Conservation (phyloP, 2,797 vertebrate genomes). For the Lerista edwardsae region DNA sequence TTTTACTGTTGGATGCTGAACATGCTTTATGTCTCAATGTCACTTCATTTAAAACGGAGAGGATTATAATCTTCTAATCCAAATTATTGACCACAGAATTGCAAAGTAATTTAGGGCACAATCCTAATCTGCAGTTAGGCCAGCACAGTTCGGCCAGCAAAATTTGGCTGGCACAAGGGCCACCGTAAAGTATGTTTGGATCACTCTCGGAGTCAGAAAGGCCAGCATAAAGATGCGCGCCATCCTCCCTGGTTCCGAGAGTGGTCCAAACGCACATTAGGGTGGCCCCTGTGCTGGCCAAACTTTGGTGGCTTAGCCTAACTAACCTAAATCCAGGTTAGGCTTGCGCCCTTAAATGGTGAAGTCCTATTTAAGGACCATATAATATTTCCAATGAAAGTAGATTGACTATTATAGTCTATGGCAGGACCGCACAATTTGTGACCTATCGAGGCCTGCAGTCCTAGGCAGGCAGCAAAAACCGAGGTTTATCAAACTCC, state of each 20-base stretch:
- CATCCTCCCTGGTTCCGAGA: no score
- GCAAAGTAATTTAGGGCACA: slow-evolving; percentile 17
- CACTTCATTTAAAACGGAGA: slow-evolving; percentile 34
- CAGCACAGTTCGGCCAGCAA: no score
- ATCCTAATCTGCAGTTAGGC: no score
- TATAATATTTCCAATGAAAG: neutral
- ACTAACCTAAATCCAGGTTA: no score
- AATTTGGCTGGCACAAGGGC: no score
- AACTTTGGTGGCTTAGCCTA: no score
- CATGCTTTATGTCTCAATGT: slow-evolving; percentile 32
- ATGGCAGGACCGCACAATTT: neutral
- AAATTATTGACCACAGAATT: slow-evolving; percentile 13
- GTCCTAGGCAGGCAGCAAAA: neutral
- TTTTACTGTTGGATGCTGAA: slow-evolving; percentile 50
- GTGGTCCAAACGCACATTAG: no score
- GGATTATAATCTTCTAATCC: neutral
- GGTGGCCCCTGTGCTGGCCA: no score
- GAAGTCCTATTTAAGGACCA: neutral
- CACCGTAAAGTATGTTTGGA: no score
- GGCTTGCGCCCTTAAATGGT: no score
- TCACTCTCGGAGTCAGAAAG: no score
- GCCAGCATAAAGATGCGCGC: no score
- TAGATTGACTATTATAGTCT: neutral
- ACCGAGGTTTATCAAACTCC: neutral
- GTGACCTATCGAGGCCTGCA: neutral